Base-by-base conservation (phyloP, 2,113 vertebrate species). In the Cranoglanis bouderius region DNA sequence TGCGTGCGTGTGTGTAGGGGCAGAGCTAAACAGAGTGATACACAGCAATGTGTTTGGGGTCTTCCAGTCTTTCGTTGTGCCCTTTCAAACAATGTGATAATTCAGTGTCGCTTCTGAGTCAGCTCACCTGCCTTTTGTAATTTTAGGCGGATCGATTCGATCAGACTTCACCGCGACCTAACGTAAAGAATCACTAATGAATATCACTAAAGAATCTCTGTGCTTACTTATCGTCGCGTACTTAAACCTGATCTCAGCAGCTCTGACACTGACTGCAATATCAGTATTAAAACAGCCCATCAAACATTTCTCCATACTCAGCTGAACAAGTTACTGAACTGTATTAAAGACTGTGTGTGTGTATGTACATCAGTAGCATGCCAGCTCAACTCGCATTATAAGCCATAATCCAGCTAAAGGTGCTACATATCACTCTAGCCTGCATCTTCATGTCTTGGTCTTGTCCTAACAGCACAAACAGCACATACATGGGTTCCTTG, bases 401-500 rank as follows among this genome's bases (percentile, higher is more conserved):
- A 91, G 86, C 86, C 88, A 89, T 91, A 91, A 87, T 46, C 74
- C 77, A 89, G 77, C 83, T 49, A 40, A 90, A 82, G 55, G 86
- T 89, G 82, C 87, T 67, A 88, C 85, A 86, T 82, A 55, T 51
- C 24, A 82, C 19, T 55, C 75, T 53, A 51, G 19, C 81, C 65
- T 46, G 81, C n/a, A 49, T 49, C 53, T 43, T 18, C 32, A 43
- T 19, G 9, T 8, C 38, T 43, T 4, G 26, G 46, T 67, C 82
- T 49, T 35, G 16, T 63, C 63, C 84, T 2, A 51, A 81, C 49
- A 29, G 55, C 80, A 59, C 40, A 49, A 12, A 16, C n/a, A 57
- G 16, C 32, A 57, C 26, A 82, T 53, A 12, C 43, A 53, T 38
- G 43, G n/a, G 75, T 49, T 65, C 57, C n/a, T 87, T 24, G 10